Base-by-base conservation (phyloP, 1,140 invertebrate species). In the Hypsibius dujardini region DNA sequence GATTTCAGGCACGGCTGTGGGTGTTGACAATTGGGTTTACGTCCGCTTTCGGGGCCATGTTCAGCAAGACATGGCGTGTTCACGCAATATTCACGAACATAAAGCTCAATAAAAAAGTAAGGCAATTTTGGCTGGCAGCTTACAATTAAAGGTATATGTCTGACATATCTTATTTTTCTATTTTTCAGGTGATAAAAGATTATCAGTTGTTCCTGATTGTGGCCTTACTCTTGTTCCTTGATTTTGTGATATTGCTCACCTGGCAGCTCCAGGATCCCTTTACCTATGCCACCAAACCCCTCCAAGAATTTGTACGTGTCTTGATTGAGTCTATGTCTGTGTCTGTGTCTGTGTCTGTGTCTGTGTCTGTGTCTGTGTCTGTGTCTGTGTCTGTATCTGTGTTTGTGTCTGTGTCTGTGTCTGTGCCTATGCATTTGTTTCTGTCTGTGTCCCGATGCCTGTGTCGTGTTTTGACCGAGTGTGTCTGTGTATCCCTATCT, bases 21-120 rank as follows among this genome's bases (percentile, higher is more conserved):
- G 85, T 95, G n/a, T 82, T 98, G 69, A 95, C 95, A 87, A 87
- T 95, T n/a, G 95, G 95, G 1, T 99, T 99, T 81, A 96, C 94
- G 0, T 81, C 98, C 7, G 92, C 95, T 1, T 99, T 98, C 76
- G 95, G 95, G 1, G 92, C 94, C 47, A 98, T 98, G 95, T 99
- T 99, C 81, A 95, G 92, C 69, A 98, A 99, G 83, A 99, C 95
- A 0, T 97, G 92, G 92, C 82, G 94, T 40, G 94, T 98, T 0
- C 93, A 97, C 79, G 93, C 92, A 60, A 97, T 97, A 74, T 97
- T 98, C 77, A 97, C 93, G 2, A 92, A 97, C 79, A 89, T 96
- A 47, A 95, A 95, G 79, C 83, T 96, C 15, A 96, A 96, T 79
- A 97, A 96, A 81, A 85, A 85, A 79, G 84, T 84, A 74, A 77